Evolutionary conservation across 2,797 vertebrate genomes (phyloP), one percentile per base, ranked within the genome.

Genomic region (Leuciscus waleckii): DNA sequence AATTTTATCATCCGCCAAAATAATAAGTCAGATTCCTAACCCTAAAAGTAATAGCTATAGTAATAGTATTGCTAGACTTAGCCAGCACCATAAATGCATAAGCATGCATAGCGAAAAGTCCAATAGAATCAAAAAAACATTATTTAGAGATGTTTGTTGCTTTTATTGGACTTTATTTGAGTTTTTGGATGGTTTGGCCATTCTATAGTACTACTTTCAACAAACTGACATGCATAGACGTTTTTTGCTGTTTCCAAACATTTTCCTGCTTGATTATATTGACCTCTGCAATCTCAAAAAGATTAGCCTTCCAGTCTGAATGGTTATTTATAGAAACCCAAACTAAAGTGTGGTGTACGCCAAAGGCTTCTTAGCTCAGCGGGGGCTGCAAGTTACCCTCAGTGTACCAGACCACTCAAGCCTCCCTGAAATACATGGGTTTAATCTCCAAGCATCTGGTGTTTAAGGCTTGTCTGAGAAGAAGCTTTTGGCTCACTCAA

Each of bases 321-420:
- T 83, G 73, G 79, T 79, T 87, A 87, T 89, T 86, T 84, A 84
- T 87, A 87, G 86, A 63, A 78, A 39, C n/a, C 19, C 21, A 56
- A 85, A 79, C 82, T 86, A 58, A 86, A 65, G 76, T 77, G 74
- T 54, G 63, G 32, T n/a, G 73, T 63, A 46, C 23, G 29, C 70
- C 32, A 43, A 67, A 74, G 69, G 70, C 71, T 83, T 43, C 43
- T 75, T 78, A 88, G 80, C 71, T 73, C 86, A 68, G 26, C 69
- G 7, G 61, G 83, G 49, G 26, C 46, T 78, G 65, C 79, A 77
- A 79, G 76, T 56, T 83, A 77, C 87, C 74, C 84, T 94, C 92
- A 87, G 11, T 89, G 91, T 92, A 92, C 90, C 91, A 93, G 93
- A 91, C 93, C 93, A 93, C 90, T 93, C 93, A 95, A 95, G 89